These are phyloP conservation scores for Plagodis dolabraria DNA, from an alignment of 2,888 invertebrate species.

Conservation along the genomic window DNA sequence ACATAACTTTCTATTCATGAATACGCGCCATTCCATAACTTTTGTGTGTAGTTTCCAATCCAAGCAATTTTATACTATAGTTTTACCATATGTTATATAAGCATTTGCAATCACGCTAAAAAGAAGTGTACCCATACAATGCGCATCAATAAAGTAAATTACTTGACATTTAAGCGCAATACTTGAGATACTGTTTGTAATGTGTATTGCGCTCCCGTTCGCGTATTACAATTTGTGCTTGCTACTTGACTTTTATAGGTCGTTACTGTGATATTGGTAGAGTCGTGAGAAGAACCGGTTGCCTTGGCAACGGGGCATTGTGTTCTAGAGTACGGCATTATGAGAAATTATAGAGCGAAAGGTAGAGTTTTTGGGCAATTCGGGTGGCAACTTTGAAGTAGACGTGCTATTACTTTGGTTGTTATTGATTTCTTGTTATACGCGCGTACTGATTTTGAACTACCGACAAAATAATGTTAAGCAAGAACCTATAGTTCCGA, in stretches of 20 bases:
- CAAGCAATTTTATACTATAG: too few species aligned
- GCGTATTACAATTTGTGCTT: slow-evolving; percentile 52
- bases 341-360: slow-evolving; percentile 29
- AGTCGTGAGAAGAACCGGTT: slow-evolving; percentile 44
- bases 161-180: neutral
- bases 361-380: slow-evolving; percentile 23
- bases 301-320: slow-evolving; percentile 44
- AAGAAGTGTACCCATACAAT: too few species aligned
- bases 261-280: slow-evolving; percentile 68
- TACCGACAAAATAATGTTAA: neutral
- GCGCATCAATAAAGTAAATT: neutral
- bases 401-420: neutral
- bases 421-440: neutral
- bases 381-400: slow-evolving; percentile 4
- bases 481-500: too few species aligned
- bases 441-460: too few species aligned
- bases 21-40: too few species aligned
- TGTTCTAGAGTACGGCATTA: slow-evolving; percentile 23
- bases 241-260: slow-evolving; percentile 69
- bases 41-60: too few species aligned
- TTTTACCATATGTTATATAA: too few species aligned
- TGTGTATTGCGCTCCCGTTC: slow-evolving; percentile 26
- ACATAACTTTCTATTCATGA: too few species aligned
- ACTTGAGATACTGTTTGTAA: slow-evolving; percentile 15
- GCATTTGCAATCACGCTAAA: too few species aligned